Evolutionary conservation across 2,797 vertebrate species (phyloP).

Genomic region (Girardinus metallicus): DNA sequence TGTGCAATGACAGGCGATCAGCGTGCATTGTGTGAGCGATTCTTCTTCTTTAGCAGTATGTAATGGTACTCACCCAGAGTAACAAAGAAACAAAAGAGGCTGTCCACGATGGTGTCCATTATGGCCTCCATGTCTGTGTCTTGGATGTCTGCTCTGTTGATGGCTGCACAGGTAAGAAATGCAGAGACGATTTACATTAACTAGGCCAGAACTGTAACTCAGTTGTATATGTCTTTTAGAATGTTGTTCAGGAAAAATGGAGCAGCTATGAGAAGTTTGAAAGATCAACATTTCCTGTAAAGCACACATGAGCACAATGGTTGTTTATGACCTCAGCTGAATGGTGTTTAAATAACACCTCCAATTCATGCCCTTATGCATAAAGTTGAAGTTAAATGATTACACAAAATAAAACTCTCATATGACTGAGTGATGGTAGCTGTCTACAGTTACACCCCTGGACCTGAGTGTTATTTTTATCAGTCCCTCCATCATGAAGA

Average conservation of each 20-base stretch:
- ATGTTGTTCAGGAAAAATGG: background rate
- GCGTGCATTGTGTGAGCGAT: background rate
- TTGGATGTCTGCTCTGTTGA: slow-evolving; percentile 93
- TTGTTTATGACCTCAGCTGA: background rate
- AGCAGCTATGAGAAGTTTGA: background rate
- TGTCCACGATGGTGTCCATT: slow-evolving; percentile 98
- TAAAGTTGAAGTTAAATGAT: background rate
- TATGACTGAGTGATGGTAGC: background rate
- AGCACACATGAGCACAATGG: background rate
- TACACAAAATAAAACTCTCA: background rate
- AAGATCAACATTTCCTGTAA: background rate
- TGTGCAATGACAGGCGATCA: background rate
- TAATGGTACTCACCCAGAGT: slow-evolving; percentile 86
- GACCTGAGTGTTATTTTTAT: background rate
- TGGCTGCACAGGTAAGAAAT: slow-evolving; percentile 76
- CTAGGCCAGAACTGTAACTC: background rate
- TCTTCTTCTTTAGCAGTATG: background rate
- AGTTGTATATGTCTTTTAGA: background rate
- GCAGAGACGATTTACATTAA: background rate
- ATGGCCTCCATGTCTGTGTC: slow-evolving; percentile 98
- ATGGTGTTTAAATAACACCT: background rate
- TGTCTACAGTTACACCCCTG: background rate
- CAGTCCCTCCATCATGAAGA: background rate
- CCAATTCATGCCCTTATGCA: background rate
- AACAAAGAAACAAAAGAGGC: slow-evolving; percentile 98